phyloP scores from a whole-genome alignment of 2,797 vertebrate genomes.

The Austrolebias charrua region DNA sequence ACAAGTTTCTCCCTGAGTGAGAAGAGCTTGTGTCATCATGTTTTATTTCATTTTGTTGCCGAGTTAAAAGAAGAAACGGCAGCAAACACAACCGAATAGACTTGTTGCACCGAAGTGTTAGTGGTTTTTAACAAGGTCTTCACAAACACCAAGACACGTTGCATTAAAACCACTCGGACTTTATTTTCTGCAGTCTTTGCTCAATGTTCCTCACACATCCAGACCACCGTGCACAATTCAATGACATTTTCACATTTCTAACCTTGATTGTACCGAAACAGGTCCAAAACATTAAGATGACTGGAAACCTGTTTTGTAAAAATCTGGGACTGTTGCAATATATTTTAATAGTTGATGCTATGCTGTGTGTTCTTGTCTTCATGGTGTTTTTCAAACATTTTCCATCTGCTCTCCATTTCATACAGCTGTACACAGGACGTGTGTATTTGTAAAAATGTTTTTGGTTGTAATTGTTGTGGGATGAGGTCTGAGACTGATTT shows the following conservation, averaged over 20 bases:
- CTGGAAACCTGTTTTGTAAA: conserved; percentile 34
- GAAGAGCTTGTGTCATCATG: not conserved
- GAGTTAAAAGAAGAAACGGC: no score
- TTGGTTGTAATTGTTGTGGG: conserved; percentile 88
- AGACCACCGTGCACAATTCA: conserved; percentile 50
- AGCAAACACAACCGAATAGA: no score
- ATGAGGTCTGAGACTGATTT: conserved; percentile 72
- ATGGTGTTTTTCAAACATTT: conserved; percentile 81
- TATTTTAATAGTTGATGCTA: conserved; percentile 82
- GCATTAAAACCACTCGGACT: conserved; percentile 56
- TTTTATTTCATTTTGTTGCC: no score
- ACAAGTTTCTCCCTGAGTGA: no score
- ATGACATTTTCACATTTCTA: conserved; percentile 7
- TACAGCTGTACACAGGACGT: conserved; percentile 83
- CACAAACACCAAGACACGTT: conserved; percentile 1
- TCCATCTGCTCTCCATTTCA: conserved; percentile 81
- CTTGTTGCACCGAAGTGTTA: no score
- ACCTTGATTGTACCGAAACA: conserved; percentile 56
- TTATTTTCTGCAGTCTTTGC: conserved; percentile 51
- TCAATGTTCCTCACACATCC: conserved; percentile 62
- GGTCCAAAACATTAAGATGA: conserved; percentile 43
- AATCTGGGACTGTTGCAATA: conserved; percentile 97
- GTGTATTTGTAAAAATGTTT: conserved; percentile 93
- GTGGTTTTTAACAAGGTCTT: no score
- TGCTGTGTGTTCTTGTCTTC: conserved; percentile 81